Conservation (phyloP, 1,140 invertebrate species). For the Leptinotarsa defecta region DNA sequence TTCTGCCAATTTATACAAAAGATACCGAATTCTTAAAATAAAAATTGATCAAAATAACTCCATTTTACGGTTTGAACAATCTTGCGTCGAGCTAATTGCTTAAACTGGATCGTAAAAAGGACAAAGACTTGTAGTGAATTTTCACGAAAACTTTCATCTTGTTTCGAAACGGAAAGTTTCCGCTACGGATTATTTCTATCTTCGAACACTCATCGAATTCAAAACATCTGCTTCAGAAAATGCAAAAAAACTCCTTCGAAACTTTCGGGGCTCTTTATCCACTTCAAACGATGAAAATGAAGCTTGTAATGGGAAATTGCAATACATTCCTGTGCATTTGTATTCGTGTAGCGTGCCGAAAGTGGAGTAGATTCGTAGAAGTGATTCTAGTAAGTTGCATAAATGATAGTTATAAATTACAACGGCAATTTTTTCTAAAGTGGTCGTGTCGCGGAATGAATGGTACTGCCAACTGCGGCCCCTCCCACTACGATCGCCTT, state of each 20-base stretch:
- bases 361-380: not conserved
- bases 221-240: no score
- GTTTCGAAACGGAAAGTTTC: no score
- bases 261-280: not conserved
- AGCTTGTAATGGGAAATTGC: not conserved
- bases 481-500: slow-evolving; percentile 22
- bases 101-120: no score
- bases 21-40: no score
- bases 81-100: no score
- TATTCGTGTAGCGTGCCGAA: not conserved
- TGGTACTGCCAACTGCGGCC: not conserved
- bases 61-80: no score
- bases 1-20: no score
- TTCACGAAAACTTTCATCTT: no score
- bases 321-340: not conserved
- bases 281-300: not conserved
- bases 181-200: no score
- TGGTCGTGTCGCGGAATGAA: not conserved
- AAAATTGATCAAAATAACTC: no score
- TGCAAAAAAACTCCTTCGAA: not conserved
- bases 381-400: not conserved
- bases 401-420: slow-evolving; percentile 1
- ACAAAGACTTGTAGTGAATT: no score
- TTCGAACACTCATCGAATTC: no score
- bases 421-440: not conserved